Evolutionary conservation across 2,888 invertebrate species (phyloP).

Genomic region (Polymixis flavicincta): DNA sequence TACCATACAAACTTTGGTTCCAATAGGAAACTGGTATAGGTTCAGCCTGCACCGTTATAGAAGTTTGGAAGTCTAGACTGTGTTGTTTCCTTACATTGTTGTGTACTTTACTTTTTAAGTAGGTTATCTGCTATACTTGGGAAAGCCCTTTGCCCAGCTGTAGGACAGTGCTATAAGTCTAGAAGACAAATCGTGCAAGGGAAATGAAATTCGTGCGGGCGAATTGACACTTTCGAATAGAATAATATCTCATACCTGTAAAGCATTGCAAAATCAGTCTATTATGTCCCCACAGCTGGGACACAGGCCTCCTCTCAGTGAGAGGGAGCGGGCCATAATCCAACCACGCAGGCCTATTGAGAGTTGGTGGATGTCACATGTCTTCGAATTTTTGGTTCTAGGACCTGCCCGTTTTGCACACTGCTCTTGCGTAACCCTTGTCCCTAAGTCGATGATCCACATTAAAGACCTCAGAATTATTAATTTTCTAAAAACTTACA

Average conservation of each 20-base stretch:
- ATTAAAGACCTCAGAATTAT: not conserved
- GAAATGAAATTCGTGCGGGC: too few species aligned
- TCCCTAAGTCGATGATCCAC: too few species aligned
- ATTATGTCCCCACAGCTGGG: too few species aligned
- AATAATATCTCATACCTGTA: too few species aligned
- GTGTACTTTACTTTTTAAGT: not conserved
- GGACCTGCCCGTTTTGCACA: not conserved
- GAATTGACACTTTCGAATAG: too few species aligned
- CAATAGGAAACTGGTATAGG: not conserved
- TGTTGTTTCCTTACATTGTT: slow-evolving; percentile 7
- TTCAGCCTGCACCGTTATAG: slow-evolving; percentile 15
- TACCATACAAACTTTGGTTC: slow-evolving; percentile 32
- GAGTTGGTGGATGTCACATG: not conserved
- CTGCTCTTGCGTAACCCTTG: too few species aligned
- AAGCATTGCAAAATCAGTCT: too few species aligned
- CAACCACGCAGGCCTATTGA: not conserved
- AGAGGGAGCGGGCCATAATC: not conserved
- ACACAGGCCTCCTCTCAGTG: too few species aligned
- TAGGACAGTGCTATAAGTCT: too few species aligned
- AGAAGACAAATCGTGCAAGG: not conserved
- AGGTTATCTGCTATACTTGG: not conserved
- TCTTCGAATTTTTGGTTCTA: not conserved
- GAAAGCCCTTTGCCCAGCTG: too few species aligned
- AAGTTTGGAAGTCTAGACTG: slow-evolving; percentile 34
- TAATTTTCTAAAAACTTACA: not conserved